A percentile compares a stretch with the other conserved stretches of the same genome.
Conservation (phyloP, 2,888 invertebrate genomes). For the Odiellus spinosus region DNA sequence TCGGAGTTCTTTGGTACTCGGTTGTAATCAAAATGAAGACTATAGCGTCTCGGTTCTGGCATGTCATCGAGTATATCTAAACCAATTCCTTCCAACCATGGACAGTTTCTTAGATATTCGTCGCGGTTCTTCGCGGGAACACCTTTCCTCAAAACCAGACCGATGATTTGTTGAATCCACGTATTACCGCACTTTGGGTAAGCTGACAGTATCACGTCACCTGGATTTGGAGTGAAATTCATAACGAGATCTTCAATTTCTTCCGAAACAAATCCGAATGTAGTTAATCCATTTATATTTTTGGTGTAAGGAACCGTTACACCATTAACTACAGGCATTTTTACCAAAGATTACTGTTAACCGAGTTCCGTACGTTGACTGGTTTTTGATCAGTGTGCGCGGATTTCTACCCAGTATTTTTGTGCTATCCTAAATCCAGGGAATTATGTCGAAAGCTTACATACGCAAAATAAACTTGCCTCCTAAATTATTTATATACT, state of each 20-base stretch:
- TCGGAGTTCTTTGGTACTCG: slow-evolving; percentile 8
- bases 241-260: not conserved
- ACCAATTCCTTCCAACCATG: not conserved
- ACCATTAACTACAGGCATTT: too few relatives aligned
- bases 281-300: not conserved
- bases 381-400: too few relatives aligned
- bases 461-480: too few relatives aligned
- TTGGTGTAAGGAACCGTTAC: too few relatives aligned
- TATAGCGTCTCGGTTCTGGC: slow-evolving; percentile 7
- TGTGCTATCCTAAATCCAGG: too few relatives aligned
- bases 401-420: too few relatives aligned
- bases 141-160: not conserved
- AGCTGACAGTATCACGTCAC: not conserved
- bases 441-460: too few relatives aligned
- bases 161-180: not conserved
- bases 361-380: too few relatives aligned
- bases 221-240: not conserved
- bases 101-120: not conserved
- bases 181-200: not conserved
- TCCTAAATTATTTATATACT: too few relatives aligned
- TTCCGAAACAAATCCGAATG: not conserved
- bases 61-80: not conserved
- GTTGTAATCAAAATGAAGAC: slow-evolving; percentile 22
- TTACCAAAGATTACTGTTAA: too few relatives aligned
- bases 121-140: not conserved